These are phyloP conservation scores for Metopolophium dirhodum DNA, from an alignment of 1,140 invertebrate genomes.

Conservation along the genomic window DNA sequence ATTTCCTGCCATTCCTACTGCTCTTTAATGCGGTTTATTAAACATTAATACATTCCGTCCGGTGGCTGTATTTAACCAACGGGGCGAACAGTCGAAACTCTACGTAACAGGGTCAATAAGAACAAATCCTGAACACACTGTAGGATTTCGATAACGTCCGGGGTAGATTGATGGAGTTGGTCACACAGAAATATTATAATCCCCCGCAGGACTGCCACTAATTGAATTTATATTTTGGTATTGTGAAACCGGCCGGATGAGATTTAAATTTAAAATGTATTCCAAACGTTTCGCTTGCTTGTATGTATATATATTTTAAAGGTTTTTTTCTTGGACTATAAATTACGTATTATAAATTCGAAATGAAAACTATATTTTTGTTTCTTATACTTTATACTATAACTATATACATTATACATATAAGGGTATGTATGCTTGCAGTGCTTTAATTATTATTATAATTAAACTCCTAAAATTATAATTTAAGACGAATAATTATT, in stretches of 20 bases:
- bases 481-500: not conserved
- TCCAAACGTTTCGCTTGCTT: not conserved
- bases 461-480: not conserved
- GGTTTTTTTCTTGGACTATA: not conserved
- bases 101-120: not conserved
- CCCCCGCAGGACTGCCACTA: not conserved
- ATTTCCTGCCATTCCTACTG: conserved; percentile 45
- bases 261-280: conserved; percentile 33
- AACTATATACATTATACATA: not conserved
- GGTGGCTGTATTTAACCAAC: conserved; percentile 33
- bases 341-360: conserved; percentile 21
- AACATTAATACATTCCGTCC: conserved; percentile 33
- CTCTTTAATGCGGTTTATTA: conserved; percentile 13
- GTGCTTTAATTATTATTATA: not conserved
- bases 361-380: not conserved
- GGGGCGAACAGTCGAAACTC: not conserved
- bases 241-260: not conserved
- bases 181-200: not conserved
- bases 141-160: not conserved
- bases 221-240: conserved; percentile 29
- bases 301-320: not conserved
- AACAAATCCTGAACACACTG: not conserved
- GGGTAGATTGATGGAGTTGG: not conserved
- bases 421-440: not conserved
- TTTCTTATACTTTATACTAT: not conserved